phyloP scores from a whole-genome alignment of 2,797 vertebrate species.

The Sternotherus odoratus region DNA sequence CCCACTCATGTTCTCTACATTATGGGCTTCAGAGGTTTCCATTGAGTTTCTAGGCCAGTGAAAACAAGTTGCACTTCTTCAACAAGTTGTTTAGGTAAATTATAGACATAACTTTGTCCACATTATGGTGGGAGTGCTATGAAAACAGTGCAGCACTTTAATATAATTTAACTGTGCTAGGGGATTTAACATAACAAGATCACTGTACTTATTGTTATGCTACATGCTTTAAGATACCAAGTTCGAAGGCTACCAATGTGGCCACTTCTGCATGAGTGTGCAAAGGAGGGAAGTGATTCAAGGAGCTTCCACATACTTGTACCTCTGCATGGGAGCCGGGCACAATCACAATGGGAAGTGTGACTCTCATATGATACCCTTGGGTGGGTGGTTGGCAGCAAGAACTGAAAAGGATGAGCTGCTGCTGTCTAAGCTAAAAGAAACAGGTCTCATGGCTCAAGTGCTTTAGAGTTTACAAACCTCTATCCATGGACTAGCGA shows the following conservation, averaged over 20 bases:
- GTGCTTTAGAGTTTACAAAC: background rate
- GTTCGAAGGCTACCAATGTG: background rate
- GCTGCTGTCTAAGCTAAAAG: background rate
- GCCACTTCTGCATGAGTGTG: background rate
- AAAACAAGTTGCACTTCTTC: conserved; percentile 24
- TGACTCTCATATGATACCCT: background rate
- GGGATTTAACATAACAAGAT: conserved; percentile 18
- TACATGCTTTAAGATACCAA: background rate
- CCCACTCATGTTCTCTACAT: background rate
- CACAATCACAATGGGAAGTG: background rate
- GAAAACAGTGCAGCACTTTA: conserved; percentile 54
- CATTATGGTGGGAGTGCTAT: conserved; percentile 17
- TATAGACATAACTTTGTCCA: background rate
- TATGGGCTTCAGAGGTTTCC: conserved; percentile 20
- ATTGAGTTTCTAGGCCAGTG: background rate
- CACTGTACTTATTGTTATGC: conserved; percentile 11
- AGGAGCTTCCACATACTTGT: background rate
- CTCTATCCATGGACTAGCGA: conserved; percentile 23
- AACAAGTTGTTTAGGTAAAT: conserved; percentile 49
- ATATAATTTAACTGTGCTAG: background rate
- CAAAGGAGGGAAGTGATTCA: background rate
- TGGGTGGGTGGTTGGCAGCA: background rate
- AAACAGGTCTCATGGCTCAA: background rate
- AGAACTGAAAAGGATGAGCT: background rate
- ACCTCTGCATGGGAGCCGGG: background rate